Evolutionary conservation across 1,140 invertebrate species (phyloP), one percentile per base, ranked within the genome.

Genomic region (Tetraneura akinire): DNA sequence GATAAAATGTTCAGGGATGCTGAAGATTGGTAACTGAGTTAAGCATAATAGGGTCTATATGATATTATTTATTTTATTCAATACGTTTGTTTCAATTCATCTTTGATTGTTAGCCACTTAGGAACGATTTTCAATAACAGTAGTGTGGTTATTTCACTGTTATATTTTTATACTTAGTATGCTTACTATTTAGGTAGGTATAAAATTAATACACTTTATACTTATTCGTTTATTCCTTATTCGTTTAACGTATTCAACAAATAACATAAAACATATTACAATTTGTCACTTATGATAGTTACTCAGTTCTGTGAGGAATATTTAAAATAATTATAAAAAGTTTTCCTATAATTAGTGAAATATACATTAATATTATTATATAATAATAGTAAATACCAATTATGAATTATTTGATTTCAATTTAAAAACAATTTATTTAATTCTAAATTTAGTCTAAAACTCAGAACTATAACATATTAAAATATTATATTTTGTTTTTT

Each of bases 81-180:
- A 78, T 37, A 29, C 74, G 74, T 78, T 78, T 57, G 37, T 60
- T 60, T 76, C 73, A 76, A 76, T 78, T 62, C 74, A n/a, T n/a
- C 62, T 78, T 78, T 78, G 74, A 78, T 78, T 78, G 55, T 37
- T 62, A 78, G 23, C 55, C 74, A 29, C 55, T 18, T 14, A 55
- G 74, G 74, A 49, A 60, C 53, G 55, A 78, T 78, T 78, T 78
- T 78, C 74, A 78, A 78, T 78, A 62, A 78, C 37, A 47, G 74
- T 78, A 78, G 62, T 62, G 55, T 14, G 13, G 62, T 78, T 78
- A 60, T 11, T 13, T 60, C 32, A 8, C 32, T 42, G 74, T 60
- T 78, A 42, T 8, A 55, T 47, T 47, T 57, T 32, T 26, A 45
- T 26, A 45, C 8, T 23, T 37, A n/a, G n/a, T n/a, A n/a, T n/a